These are phyloP conservation scores for Cerceris rybyensis DNA, from an alignment of 2,888 invertebrate genomes.

Conservation along the genomic window DNA sequence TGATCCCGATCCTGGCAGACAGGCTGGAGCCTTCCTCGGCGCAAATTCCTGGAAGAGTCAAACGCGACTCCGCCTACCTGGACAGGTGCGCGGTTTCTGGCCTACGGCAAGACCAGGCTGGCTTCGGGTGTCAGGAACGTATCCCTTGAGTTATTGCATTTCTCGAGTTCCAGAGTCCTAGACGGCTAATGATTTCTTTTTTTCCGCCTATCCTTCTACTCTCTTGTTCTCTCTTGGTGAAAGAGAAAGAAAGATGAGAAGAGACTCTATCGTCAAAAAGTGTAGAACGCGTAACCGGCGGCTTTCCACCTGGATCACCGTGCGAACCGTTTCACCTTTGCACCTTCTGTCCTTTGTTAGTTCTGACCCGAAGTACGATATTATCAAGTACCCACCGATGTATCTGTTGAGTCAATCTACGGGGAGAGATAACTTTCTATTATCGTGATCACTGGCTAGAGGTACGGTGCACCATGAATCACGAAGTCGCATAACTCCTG, in stretches of 20 bases:
- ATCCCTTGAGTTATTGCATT: constrained; percentile 78
- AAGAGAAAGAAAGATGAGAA: constrained; percentile 1
- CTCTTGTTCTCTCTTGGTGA: background rate
- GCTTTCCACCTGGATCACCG: constrained; percentile 51
- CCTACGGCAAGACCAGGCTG: constrained; percentile 66
- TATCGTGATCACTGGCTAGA: constrained; percentile 49
- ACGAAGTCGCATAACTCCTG: constrained; percentile 28
- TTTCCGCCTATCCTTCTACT: constrained; percentile 4
- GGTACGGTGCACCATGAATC: constrained; percentile 42
- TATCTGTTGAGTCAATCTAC: constrained; percentile 52
- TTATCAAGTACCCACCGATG: constrained; percentile 44
- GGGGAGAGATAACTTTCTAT: constrained; percentile 54
- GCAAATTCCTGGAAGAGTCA: constrained; percentile 77
- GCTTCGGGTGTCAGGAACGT: constrained; percentile 74
- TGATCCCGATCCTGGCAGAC: constrained; percentile 80
- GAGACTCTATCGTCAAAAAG: constrained; percentile 41
- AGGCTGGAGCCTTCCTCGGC: constrained; percentile 76
- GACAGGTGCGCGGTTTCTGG: constrained; percentile 79
- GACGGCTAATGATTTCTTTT: constrained; percentile 72
- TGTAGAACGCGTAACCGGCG: constrained; percentile 35
- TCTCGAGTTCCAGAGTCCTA: constrained; percentile 70
- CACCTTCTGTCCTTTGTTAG: constrained; percentile 46
- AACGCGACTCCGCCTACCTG: constrained; percentile 76
- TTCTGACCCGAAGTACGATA: constrained; percentile 36
- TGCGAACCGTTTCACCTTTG: constrained; percentile 48